Evolutionary conservation across 30 jellyfish, hydroid and myxozoan species (phyloP).

Genomic region (Pelagia noctiluca): DNA sequence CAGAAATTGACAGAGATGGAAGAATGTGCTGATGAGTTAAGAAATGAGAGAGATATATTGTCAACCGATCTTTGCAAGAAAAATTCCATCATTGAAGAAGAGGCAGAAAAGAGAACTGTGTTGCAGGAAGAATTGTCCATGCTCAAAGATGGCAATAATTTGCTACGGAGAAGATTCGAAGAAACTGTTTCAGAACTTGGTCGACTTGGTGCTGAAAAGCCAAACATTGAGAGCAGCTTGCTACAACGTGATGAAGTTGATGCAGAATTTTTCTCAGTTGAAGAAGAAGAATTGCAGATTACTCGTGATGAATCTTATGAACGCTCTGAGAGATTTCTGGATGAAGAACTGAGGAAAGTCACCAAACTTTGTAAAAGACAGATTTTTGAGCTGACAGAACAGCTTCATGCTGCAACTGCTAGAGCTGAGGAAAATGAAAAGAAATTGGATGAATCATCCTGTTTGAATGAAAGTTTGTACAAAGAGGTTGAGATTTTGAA

Average conservation of each 20-base stretch:
- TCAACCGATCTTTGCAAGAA: too few species aligned
- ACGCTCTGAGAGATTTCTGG: conserved; percentile 21
- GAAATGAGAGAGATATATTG: too few species aligned
- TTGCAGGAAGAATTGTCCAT: conserved; percentile 22
- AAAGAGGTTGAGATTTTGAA: conserved; percentile 56
- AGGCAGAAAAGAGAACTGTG: not conserved
- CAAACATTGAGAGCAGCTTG: not conserved
- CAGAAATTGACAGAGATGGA: too few species aligned
- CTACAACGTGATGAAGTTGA: conserved; percentile 9
- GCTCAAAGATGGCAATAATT: conserved; percentile 1
- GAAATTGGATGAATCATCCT: conserved; percentile 51
- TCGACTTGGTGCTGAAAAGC: not conserved
- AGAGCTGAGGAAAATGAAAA: conserved; percentile 51
- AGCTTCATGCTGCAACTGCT: conserved; percentile 22
- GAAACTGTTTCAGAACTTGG: conserved; percentile 1
- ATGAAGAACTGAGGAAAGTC: conserved; percentile 47
- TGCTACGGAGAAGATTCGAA: not conserved
- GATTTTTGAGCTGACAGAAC: conserved; percentile 51
- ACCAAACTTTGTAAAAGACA: conserved; percentile 65
- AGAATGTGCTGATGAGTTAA: too few species aligned
- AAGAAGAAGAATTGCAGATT: not conserved
- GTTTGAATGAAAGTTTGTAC: conserved; percentile 51
- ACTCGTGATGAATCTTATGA: conserved; percentile 4
- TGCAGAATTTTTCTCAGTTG: conserved; percentile 18
- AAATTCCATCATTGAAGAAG: too few species aligned